These are phyloP conservation scores for Malthinus flaveolus DNA, from an alignment of 2,888 invertebrate genomes.

Conservation along the genomic window DNA sequence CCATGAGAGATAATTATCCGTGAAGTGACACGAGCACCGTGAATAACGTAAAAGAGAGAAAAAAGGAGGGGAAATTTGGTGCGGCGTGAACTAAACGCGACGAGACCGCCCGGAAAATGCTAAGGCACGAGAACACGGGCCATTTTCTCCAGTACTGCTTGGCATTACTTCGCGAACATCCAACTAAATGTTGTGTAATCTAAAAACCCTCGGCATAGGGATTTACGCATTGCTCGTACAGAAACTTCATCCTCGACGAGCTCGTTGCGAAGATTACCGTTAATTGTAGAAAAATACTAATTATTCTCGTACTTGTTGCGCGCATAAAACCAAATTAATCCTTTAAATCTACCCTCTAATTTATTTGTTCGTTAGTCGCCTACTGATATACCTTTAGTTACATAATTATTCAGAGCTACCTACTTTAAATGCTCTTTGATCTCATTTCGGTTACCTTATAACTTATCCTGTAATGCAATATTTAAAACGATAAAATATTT, in stretches of 20 bases:
- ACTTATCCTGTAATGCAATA: background rate
- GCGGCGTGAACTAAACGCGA: slow-evolving; percentile 19
- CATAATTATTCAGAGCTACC: slow-evolving; percentile 15
- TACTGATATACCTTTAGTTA: slow-evolving; percentile 8
- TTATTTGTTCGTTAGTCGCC: slow-evolving; percentile 7
- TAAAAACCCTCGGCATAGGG: slow-evolving; percentile 21
- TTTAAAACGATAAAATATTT: too few relatives aligned
- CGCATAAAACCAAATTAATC: slow-evolving; percentile 13
- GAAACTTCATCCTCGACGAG: slow-evolving; percentile 13
- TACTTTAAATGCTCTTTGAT: slow-evolving; percentile 16
- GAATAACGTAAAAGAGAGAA: slow-evolving; percentile 15
- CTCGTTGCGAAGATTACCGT: slow-evolving; percentile 8
- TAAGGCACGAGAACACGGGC: slow-evolving; percentile 19
- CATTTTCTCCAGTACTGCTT: slow-evolving; percentile 20
- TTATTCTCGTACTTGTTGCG: slow-evolving; percentile 17
- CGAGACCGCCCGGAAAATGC: slow-evolving; percentile 24
- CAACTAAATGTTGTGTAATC: slow-evolving; percentile 26
- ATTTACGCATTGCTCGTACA: slow-evolving; percentile 18
- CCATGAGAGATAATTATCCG: slow-evolving; percentile 28
- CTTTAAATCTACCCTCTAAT: slow-evolving; percentile 15
- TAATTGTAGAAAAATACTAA: slow-evolving; percentile 12
- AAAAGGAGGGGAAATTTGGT: slow-evolving; percentile 6
- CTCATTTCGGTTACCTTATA: slow-evolving; percentile 3
- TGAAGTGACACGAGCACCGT: slow-evolving; percentile 26
- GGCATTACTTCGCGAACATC: slow-evolving; percentile 25